Evolutionary conservation across 1,140 invertebrate species (phyloP), one percentile per base, ranked within the genome.

Genomic region (Listronotus bonariensis): DNA sequence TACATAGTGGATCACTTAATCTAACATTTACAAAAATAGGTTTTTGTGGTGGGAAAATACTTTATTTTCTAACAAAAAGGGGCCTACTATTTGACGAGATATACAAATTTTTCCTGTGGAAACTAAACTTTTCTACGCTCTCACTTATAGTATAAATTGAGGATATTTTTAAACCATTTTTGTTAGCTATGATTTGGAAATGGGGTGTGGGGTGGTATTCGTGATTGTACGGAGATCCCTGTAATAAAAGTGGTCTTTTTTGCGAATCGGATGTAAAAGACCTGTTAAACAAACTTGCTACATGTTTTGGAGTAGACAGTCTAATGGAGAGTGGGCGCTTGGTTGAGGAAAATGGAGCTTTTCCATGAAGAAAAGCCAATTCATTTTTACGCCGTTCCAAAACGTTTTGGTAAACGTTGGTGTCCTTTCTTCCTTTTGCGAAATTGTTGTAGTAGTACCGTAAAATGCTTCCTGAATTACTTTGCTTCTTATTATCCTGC

Each of bases 171-270:
- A 82, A 73, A 8, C 81, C 81, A 26, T 80, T 81, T 72, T 79
- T 82, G 64, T 81, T 79, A 11, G 81, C 80, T 26, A 82, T 77
- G 12, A 83, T 81, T 69, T 82, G 80, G 41, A 82, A 82, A 68
- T 82, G 81, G 15, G 82, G 77, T 65, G 79, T 66, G 34, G 54
- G 41, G 15, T 31, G 42, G 15, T 68, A 59, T 48, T 67, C 53
- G 52, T 65, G 49, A 54, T 71, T 66, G 49, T 71, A 71, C 20
- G 54, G 56, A 11, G 65, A 67, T 54, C 66, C 68, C 52, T 71
- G 71, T 34, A 79, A 56, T 45, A 78, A 58, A 11, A 79, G 66
- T 11, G 77, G 77, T 38, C 77, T 69, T 65, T 76, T 78, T 54
- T 79, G 76, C 2, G 77, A 79, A 65, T 79, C 76, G 6, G 76